Conservation (phyloP, 1,140 invertebrate species). For the Caerostris extrusa region DNA sequence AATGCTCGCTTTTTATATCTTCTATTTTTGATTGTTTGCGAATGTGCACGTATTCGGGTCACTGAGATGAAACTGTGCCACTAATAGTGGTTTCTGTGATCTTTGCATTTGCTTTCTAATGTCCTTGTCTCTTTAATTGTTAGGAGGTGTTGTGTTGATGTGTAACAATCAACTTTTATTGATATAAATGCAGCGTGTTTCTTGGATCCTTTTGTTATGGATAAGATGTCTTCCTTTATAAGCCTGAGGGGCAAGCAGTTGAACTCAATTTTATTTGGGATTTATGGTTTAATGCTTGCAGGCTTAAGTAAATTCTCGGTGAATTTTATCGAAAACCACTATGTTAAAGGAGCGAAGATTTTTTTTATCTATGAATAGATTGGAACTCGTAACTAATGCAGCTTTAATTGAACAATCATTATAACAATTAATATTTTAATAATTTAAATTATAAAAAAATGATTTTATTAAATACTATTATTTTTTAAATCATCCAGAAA, state of each 20-base stretch:
- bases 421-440: neutral
- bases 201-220: neutral
- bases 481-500: too few relatives aligned
- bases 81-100: neutral
- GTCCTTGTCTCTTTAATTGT: slow-evolving; percentile 34
- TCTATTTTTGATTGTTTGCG: slow-evolving; percentile 20
- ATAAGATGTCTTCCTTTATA: neutral
- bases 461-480: too few relatives aligned
- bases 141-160: neutral
- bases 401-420: neutral
- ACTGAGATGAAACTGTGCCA: slow-evolving; percentile 38
- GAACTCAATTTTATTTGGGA: neutral
- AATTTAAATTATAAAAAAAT: too few relatives aligned
- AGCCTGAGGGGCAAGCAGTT: neutral
- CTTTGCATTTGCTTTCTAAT: slow-evolving; percentile 3
- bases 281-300: neutral
- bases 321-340: neutral
- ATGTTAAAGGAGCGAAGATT: neutral
- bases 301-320: neutral
- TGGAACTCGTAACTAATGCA: neutral
- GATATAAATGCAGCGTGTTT: neutral
- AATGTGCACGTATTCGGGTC: slow-evolving; percentile 28
- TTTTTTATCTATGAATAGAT: neutral
- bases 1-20: neutral
- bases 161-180: slow-evolving; percentile 24